These are phyloP conservation scores for Micoletzkya japonica DNA, from an alignment of 2,888 invertebrate genomes.

Conservation along the genomic window DNA sequence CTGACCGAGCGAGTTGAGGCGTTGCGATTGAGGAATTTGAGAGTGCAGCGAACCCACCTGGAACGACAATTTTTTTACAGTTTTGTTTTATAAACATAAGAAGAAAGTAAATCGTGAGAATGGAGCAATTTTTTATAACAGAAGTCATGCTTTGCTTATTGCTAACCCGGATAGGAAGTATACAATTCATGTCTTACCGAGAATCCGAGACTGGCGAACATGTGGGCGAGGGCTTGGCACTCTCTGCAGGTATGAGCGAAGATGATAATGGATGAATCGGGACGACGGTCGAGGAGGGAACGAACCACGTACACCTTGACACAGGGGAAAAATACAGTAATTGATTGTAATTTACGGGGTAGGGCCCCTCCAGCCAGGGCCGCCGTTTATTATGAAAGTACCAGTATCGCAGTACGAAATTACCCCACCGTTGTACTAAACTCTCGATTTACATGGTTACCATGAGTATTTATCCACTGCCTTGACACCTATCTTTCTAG, in stretches of 20 bases:
- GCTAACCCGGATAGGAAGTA: constrained; percentile 15
- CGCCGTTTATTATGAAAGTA: too few relatives aligned
- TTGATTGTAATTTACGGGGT: too few relatives aligned
- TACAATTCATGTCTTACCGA: constrained; percentile 44
- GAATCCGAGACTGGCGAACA: constrained; percentile 62
- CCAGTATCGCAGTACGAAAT: too few relatives aligned
- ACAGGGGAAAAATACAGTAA: neutral
- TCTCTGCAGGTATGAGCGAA: constrained; percentile 85
- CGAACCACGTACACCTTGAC: constrained; percentile 65
- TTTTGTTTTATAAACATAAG: too few relatives aligned
- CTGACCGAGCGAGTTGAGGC: constrained; percentile 80
- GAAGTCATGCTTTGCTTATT: neutral
- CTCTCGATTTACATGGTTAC: too few relatives aligned
- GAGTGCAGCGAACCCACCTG: constrained; percentile 78
- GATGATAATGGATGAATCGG: constrained; percentile 83
- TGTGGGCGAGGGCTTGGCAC: constrained; percentile 59
- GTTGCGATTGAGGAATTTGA: constrained; percentile 84
- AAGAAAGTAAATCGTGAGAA: too few relatives aligned
- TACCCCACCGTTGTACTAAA: too few relatives aligned
- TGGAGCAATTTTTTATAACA: too few relatives aligned
- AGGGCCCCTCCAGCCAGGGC: too few relatives aligned
- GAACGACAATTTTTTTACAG: constrained; percentile 23
- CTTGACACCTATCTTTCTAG: too few relatives aligned
- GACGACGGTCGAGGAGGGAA: constrained; percentile 76
- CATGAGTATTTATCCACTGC: too few relatives aligned